Conservation (phyloP, 2,797 vertebrate genomes). For the Zalophus californianus region DNA sequence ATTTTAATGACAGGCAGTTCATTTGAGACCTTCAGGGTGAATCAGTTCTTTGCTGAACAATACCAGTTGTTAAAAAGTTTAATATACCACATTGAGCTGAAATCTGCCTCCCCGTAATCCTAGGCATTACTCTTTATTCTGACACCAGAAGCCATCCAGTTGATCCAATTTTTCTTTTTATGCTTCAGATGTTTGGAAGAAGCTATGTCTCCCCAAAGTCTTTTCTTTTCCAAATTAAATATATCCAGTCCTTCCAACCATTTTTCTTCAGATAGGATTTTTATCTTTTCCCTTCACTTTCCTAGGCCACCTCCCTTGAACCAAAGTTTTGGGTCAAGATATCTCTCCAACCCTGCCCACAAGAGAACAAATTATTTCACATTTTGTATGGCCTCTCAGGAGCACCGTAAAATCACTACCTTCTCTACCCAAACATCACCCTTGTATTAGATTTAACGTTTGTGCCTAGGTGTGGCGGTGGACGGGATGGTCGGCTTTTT, state of each 20-base stretch:
- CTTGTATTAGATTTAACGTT: not conserved
- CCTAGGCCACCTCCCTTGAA: not conserved
- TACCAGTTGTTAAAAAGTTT: not conserved
- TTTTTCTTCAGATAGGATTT: slow-evolving; percentile 55
- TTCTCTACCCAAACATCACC: not conserved
- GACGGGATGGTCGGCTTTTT: not conserved
- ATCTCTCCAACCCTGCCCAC: not conserved
- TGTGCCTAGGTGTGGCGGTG: not conserved
- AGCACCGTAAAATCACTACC: not conserved
- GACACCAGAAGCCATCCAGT: not conserved
- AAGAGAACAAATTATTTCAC: not conserved
- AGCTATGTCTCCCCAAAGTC: slow-evolving; percentile 15
- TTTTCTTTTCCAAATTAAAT: slow-evolving; percentile 63
- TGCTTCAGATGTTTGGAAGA: slow-evolving; percentile 44
- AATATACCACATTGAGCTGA: not conserved
- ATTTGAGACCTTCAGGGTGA: not conserved
- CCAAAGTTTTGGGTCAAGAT: not conserved
- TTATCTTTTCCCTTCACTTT: slow-evolving; percentile 43
- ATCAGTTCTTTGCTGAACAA: not conserved
- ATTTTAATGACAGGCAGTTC: not conserved
- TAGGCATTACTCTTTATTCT: not conserved
- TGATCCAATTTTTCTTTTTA: slow-evolving; percentile 43
- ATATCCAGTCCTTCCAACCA: not conserved
- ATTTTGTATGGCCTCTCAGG: not conserved
- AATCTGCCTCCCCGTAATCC: not conserved